These are phyloP conservation scores for Scaptomyza flava DNA, from an alignment of 2,888 invertebrate species.

Conservation along the genomic window DNA sequence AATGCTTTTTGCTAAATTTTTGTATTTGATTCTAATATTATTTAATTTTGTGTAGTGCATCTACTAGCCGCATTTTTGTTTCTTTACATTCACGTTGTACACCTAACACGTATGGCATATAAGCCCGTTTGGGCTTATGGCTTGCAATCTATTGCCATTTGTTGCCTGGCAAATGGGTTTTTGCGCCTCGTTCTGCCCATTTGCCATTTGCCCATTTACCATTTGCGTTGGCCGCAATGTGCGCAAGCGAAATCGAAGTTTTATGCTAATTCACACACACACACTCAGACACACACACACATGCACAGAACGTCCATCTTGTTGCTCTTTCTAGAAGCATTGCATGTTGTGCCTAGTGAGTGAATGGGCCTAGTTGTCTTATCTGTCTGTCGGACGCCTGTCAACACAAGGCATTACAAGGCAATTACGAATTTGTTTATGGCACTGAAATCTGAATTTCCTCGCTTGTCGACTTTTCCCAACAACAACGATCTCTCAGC, in stretches of 20 bases:
- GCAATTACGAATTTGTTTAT: constrained; percentile 80
- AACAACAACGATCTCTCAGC: constrained; percentile 21
- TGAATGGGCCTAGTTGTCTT: constrained; percentile 47
- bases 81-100: constrained; percentile 15
- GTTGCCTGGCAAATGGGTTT: constrained; percentile 65
- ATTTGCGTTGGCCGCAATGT: constrained; percentile 53
- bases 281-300: constrained; percentile 14
- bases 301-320: constrained; percentile 17
- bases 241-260: constrained; percentile 73
- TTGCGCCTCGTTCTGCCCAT: constrained; percentile 35
- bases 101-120: constrained; percentile 30
- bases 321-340: constrained; percentile 19
- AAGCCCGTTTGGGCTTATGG: constrained; percentile 63
- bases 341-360: constrained; percentile 10
- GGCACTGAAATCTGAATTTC: constrained; percentile 50
- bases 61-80: neutral
- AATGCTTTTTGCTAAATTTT: no score
- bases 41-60: constrained; percentile 11
- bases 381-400: constrained; percentile 74
- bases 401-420: constrained; percentile 80
- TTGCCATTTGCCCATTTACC: constrained; percentile 29
- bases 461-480: constrained; percentile 17
- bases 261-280: constrained; percentile 64
- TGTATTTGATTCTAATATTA: neutral
- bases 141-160: constrained; percentile 74